Base-by-base conservation (phyloP, 2,797 vertebrate species). In the Acanthis flammea region DNA sequence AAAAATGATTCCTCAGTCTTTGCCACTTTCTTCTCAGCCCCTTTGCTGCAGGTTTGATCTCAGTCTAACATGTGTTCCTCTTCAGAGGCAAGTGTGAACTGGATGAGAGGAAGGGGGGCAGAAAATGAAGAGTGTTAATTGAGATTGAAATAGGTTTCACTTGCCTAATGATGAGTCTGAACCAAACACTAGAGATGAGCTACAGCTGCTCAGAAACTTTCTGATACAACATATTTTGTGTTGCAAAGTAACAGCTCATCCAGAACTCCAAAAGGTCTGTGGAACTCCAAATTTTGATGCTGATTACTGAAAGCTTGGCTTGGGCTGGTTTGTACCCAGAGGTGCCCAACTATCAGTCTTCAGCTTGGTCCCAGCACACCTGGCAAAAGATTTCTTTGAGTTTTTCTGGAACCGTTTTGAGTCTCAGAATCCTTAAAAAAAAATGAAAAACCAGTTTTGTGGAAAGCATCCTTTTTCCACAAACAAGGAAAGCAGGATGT, bases 181-280 rank as follows among this genome's bases (percentile, higher is more conserved):
- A 92, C 37, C 85, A 50, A 80, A 88, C 88, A 25, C 41, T 58
- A 19, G 35, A 78, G 72, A 94, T 72, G 62, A 84, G 82, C 66
- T 91, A 66, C 79, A 91, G 91, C 94, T 94, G 87, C 50, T 90
- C 73, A 90, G 87, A 90, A 94, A 75, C 62, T 72, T 92, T 81
- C 54, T 48, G 50, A 31, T 78, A 61, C n/a, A 51, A 62, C 53
- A 2, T 41, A 19, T 83, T 86, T 75, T 78, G 51, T 77, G 14
- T 73, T 83, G 72, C 62, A 86, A 80, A 91, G 41, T 50, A 70
- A 44, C 37, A 45, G 14, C 37, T 84, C 21, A 7, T 72, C 39
- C 39, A 62, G 22, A 71, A 10, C 35, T 72, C 78, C 31, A 48
- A 74, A 33, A 45, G 31, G 53, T 66, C 50, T 58, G 47, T 24